phyloP scores from a whole-genome alignment of 2,888 invertebrate species.

The Drosophila kuntzei region DNA sequence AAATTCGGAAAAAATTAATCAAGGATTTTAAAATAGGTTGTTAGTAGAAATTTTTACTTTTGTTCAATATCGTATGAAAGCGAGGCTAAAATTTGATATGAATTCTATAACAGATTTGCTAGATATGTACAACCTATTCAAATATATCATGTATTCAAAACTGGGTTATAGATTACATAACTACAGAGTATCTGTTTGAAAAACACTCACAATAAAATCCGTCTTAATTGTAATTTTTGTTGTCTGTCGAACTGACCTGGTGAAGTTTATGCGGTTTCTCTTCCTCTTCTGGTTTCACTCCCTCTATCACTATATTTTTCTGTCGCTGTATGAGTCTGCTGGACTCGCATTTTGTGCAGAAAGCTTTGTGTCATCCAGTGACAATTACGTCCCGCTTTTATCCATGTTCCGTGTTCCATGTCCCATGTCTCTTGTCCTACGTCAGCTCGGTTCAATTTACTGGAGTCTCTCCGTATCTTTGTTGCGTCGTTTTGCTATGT shows the following conservation, averaged over 20 bases:
- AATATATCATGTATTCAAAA: neutral
- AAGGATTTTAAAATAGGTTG: no score
- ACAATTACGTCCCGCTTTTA: conserved; percentile 61
- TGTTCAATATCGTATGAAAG: no score
- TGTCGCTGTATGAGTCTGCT: conserved; percentile 3
- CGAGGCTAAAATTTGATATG: no score
- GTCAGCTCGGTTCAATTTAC: conserved; percentile 15
- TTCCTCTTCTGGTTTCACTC: neutral
- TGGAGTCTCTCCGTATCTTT: conserved; percentile 5
- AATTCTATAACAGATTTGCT: no score
- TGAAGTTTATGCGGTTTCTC: conserved; percentile 43
- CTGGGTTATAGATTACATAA: neutral
- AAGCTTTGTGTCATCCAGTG: conserved; percentile 79
- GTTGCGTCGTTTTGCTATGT: conserved; percentile 18
- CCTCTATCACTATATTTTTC: neutral
- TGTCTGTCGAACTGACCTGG: conserved; percentile 17
- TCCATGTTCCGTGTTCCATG: conserved; percentile 1
- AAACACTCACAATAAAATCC: neutral
- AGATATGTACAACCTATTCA: no score
- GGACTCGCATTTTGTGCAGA: conserved; percentile 52
- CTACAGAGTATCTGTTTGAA: conserved; percentile 14
- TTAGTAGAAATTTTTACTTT: no score
- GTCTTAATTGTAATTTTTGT: neutral
- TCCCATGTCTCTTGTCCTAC: conserved; percentile 19
- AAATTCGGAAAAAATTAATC: no score